Percentiles rank a stretch among this genome's conserved stretches.
Evolutionary conservation across 2,113 vertebrate species (phyloP).

Genomic region (Pangasianodon hypophthalmus): DNA sequence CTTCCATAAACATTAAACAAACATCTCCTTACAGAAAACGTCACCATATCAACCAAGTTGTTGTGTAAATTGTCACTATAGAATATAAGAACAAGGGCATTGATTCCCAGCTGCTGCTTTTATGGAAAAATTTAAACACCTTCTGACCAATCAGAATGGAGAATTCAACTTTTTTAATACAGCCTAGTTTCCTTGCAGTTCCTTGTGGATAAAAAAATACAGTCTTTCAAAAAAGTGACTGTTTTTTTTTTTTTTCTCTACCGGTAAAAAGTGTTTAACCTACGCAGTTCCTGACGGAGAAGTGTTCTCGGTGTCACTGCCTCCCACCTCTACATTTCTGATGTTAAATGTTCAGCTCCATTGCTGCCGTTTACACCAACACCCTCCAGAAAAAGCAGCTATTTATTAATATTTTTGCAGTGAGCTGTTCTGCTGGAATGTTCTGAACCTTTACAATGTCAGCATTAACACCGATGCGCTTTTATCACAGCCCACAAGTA

Average conservation of each 20-base stretch:
- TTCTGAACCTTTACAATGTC: not conserved
- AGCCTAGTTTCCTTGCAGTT: not conserved
- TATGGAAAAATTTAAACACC: not conserved
- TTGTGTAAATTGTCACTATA: not conserved
- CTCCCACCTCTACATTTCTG: conserved; percentile 19
- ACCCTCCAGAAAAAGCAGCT: conserved; percentile 1
- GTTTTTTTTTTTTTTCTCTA: not conserved
- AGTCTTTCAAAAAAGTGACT: not conserved
- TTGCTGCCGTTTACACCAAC: not conserved
- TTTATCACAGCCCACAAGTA: not conserved
- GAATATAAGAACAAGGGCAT: not conserved
- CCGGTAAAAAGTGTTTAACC: not conserved
- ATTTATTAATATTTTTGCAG: not conserved
- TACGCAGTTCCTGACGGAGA: conserved; percentile 32
- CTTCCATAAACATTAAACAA: too few species aligned
- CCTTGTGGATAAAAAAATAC: not conserved
- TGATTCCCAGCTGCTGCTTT: not conserved
- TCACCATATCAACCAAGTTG: not conserved
- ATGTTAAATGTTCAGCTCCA: conserved; percentile 17
- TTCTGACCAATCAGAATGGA: not conserved
- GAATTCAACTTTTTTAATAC: not conserved
- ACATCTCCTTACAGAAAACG: too few species aligned
- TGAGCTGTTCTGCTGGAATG: conserved; percentile 5
- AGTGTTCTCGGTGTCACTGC: conserved; percentile 20
- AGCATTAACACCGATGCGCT: not conserved